Conservation (phyloP, 2,113 vertebrate species). For the Pogonocichla stellata region DNA sequence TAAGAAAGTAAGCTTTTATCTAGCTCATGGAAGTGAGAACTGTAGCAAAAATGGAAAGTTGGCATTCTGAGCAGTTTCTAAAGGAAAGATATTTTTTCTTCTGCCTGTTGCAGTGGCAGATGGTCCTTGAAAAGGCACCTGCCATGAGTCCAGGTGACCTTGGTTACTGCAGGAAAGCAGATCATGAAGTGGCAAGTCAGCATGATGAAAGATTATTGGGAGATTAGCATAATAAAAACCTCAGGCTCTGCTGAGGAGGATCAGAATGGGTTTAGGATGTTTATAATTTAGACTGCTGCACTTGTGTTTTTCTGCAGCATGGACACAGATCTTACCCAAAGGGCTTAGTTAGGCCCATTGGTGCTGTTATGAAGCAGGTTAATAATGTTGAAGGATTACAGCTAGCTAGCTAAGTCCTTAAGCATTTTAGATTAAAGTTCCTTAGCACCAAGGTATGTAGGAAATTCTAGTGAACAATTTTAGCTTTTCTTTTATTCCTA, state of each 20-base stretch:
- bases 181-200: background rate
- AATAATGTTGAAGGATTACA: background rate
- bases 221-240: slow-evolving; percentile 25
- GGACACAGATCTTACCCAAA: background rate
- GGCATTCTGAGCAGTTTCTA: background rate
- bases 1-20: background rate
- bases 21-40: background rate
- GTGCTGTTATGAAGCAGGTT: background rate
- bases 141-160: background rate
- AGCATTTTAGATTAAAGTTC: background rate
- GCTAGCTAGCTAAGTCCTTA: background rate
- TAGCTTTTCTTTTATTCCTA: background rate
- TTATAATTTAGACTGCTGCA: background rate
- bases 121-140: background rate
- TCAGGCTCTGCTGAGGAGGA: slow-evolving; percentile 18
- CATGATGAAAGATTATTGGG: slow-evolving; percentile 37
- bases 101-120: background rate
- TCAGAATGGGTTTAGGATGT: slow-evolving; percentile 24
- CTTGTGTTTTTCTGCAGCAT: background rate
- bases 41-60: background rate
- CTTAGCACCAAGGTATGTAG: background rate
- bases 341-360: background rate
- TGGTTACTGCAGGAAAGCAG: background rate
- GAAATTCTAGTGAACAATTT: background rate
- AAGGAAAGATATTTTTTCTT: background rate